Evolutionary conservation across 2,888 invertebrate species (phyloP).

Genomic region (Byasa hedistus): DNA sequence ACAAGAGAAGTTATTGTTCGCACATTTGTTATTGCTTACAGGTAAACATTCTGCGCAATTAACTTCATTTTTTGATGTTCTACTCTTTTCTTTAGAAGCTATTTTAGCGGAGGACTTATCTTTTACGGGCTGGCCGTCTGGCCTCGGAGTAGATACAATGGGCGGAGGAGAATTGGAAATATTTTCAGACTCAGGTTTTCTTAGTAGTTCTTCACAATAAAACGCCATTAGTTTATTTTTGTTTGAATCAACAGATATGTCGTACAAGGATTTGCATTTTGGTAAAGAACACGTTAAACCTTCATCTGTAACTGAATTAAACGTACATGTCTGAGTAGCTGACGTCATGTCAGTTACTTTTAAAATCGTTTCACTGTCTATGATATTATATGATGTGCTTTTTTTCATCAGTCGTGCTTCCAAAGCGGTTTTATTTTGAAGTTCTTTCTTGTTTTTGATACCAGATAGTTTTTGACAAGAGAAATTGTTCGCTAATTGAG

Average conservation of each 20-base stretch:
- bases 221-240: slow-evolving; percentile 47
- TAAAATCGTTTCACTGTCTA: slow-evolving; percentile 66
- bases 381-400: slow-evolving; percentile 61
- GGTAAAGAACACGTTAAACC: slow-evolving; percentile 41
- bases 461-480: slow-evolving; percentile 41
- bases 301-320: slow-evolving; percentile 36
- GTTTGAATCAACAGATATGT: slow-evolving; percentile 41
- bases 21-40: slow-evolving; percentile 30
- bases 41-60: slow-evolving; percentile 28
- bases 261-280: slow-evolving; percentile 49
- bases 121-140: not conserved
- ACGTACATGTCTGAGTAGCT: slow-evolving; percentile 38
- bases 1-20: slow-evolving; percentile 25
- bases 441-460: slow-evolving; percentile 49
- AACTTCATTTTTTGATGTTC: slow-evolving; percentile 1
- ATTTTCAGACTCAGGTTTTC: slow-evolving; percentile 26
- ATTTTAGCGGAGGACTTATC: slow-evolving; percentile 12
- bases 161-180: slow-evolving; percentile 5
- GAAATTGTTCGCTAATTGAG: slow-evolving; percentile 47
- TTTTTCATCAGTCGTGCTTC: slow-evolving; percentile 49
- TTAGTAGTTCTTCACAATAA: slow-evolving; percentile 43
- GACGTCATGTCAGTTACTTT: slow-evolving; percentile 69
- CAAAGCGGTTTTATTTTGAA: slow-evolving; percentile 41
- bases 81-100: slow-evolving; percentile 9
- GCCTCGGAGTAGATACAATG: not conserved